Evolutionary conservation across 2,113 vertebrate genomes (phyloP).

Genomic region (Cryptomyrus ogoouensis): DNA sequence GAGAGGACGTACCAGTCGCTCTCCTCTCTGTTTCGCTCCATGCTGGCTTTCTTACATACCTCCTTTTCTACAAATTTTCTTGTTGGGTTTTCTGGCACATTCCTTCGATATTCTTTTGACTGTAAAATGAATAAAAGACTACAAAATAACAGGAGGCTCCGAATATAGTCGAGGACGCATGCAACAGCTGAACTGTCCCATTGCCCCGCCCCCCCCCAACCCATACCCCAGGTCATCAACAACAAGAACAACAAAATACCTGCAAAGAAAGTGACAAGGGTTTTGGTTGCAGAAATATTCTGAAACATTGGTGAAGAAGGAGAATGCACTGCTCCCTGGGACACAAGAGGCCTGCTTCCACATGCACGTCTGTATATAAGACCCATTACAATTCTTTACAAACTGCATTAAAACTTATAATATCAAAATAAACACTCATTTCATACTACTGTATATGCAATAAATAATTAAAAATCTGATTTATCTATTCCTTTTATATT

Average conservation of each 20-base stretch:
- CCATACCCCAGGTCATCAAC: constrained; percentile 45
- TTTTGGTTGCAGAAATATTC: constrained; percentile 66
- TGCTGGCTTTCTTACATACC: constrained; percentile 90
- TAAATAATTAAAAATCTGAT: not conserved
- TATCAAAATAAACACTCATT: constrained; percentile 26
- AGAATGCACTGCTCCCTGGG: constrained; percentile 63
- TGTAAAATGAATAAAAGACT: constrained; percentile 99
- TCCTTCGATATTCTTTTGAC: constrained; percentile 99
- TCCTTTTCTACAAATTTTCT: constrained; percentile 99
- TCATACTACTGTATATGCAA: constrained; percentile 17
- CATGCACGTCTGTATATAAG: constrained; percentile 73
- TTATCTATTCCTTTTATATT: not conserved
- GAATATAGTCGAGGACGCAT: constrained; percentile 79
- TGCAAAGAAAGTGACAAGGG: constrained; percentile 58
- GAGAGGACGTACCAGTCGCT: constrained; percentile 56
- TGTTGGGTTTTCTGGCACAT: constrained; percentile 99
- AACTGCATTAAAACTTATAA: constrained; percentile 16
- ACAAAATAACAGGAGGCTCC: constrained; percentile 99
- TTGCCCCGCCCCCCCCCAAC: constrained; percentile 36
- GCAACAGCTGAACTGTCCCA: constrained; percentile 71
- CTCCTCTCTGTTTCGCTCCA: constrained; percentile 49
- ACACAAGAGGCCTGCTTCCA: constrained; percentile 69
- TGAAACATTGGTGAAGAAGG: constrained; percentile 53
- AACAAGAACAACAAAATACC: constrained; percentile 61
- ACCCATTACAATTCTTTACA: constrained; percentile 63